Base-by-base conservation (phyloP, 2,113 vertebrate species). In the Platysteira castanea region DNA sequence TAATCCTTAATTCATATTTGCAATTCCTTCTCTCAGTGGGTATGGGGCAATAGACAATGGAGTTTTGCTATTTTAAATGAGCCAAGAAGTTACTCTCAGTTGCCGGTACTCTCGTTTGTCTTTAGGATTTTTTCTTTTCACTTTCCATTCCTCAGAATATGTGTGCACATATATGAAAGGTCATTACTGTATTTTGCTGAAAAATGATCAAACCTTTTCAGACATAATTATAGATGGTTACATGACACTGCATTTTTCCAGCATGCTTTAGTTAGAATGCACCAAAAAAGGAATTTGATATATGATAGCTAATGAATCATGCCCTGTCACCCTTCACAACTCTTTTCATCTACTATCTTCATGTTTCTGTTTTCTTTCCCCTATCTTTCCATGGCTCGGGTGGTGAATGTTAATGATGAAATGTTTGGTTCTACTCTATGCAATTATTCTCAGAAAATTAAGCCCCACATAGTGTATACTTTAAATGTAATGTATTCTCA, bases 361-460 rank as follows among this genome's bases (percentile, higher is more conserved):
- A 42, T 50, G 37, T 64, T 79, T 89, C 41, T 78, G 44, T 87
- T 94, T 91, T 65, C 64, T 91, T 87, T 94, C 31, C 41, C 1
- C 2, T 73, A 33, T 79, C 41, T 89, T 95, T 46, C 44, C 52
- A 42, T 53, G 85, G 7, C 31, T 60, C 65, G 61, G 44, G 28
- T 85, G 18, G 18, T 91, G 89, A 96, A 85, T 89, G 63, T 68
- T 94, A 95, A 95, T 82, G 61, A 94, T 57, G 4, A 69, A 84
- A 65, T 69, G 44, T 82, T 94, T 91, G 26, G 18, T 85, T 93
- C 61, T 87, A 71, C 12, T 84, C 53, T 79, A 68, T 61, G 28
- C 41, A 95, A 39, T 82, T 37, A 57, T 87, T 93, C 23, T 86
- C 35, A 93, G 63, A 91, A 95, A 90, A 89, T 83, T 75, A 91